phyloP scores from a whole-genome alignment of 1,140 invertebrate species.

The Microplitis demolitor region DNA sequence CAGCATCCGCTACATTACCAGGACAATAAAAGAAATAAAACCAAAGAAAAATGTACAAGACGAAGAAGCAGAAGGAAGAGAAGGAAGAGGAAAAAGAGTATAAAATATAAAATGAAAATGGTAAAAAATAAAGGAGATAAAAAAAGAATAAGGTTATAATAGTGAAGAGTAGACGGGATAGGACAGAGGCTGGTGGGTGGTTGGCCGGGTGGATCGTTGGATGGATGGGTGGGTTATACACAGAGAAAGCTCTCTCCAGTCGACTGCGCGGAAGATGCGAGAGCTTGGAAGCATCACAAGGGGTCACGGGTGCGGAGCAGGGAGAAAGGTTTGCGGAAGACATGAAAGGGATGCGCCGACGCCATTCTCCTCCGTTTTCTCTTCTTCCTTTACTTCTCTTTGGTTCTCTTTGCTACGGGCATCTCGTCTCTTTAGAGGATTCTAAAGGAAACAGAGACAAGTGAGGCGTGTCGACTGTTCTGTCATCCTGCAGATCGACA shows the following conservation, averaged over 20 bases:
- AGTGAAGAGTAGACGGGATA: neutral
- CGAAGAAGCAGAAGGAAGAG: neutral
- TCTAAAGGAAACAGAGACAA: too few relatives aligned
- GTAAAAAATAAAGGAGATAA: too few relatives aligned
- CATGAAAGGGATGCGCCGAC: conserved; percentile 50
- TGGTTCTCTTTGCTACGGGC: neutral
- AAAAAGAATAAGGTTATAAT: neutral
- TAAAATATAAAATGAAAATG: too few relatives aligned
- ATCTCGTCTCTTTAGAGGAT: neutral
- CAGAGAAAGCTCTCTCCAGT: neutral
- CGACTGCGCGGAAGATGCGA: neutral
- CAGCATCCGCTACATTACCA: neutral
- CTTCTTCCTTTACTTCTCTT: neutral
- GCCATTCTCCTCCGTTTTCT: conserved; percentile 34
- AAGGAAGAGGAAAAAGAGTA: neutral
- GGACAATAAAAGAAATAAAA: too few relatives aligned
- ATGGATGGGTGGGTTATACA: neutral
- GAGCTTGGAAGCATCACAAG: neutral
- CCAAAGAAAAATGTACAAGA: neutral
- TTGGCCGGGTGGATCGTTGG: neutral
- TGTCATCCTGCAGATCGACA: too few relatives aligned
- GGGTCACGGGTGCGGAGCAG: neutral
- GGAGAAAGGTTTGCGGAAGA: conserved; percentile 40
- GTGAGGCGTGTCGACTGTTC: too few relatives aligned
- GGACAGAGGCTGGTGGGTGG: neutral